Conservation (phyloP, 2,888 invertebrate genomes). For the Lysandra coridon region DNA sequence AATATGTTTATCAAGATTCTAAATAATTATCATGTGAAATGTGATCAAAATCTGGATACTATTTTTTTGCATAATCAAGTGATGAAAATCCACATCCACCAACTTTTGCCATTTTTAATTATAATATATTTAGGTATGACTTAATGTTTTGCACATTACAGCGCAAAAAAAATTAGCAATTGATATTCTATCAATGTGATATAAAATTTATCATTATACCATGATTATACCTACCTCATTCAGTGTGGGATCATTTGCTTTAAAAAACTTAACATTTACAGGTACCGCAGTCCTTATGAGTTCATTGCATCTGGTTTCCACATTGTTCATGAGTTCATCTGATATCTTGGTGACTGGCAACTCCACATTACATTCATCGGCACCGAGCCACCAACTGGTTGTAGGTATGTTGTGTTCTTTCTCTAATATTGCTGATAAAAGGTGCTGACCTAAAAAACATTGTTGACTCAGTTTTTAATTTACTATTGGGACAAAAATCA, state of each 20-base stretch:
- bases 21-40: no score
- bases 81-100: no score
- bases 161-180: no score
- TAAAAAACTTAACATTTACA: conserved; percentile 83
- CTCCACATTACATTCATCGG: conserved; percentile 87
- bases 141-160: no score
- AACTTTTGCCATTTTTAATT: no score
- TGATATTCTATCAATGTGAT: no score
- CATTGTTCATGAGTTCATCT: conserved; percentile 68
- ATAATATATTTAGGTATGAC: no score
- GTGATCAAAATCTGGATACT: no score
- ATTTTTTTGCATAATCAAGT: no score
- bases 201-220: neutral
- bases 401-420: conserved; percentile 84
- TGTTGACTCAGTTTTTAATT: no score
- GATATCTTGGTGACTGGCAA: conserved; percentile 77
- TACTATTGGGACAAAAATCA: no score
- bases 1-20: no score
- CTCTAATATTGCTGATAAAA: conserved; percentile 89
- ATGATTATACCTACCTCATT: conserved; percentile 59
- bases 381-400: conserved; percentile 91
- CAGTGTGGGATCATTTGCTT: conserved; percentile 81
- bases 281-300: conserved; percentile 83
- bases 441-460: conserved; percentile 85
- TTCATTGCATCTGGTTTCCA: conserved; percentile 84